Base-by-base conservation (phyloP, 2,888 invertebrate species). In the Tinea semifulvella region DNA sequence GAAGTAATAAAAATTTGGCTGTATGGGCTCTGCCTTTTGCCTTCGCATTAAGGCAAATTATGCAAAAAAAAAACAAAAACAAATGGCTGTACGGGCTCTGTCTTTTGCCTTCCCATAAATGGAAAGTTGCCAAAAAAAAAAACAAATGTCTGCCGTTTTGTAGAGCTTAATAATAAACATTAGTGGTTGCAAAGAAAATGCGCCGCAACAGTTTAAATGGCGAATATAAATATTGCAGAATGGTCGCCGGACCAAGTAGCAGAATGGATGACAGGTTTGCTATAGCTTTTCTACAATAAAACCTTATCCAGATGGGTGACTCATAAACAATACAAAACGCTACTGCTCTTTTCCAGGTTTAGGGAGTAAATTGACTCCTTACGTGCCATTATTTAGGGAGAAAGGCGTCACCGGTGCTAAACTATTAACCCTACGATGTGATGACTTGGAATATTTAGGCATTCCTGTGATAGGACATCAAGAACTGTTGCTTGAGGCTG, bases 171-270 rank as follows among this genome's bases (percentile, higher is more conserved):
- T 18, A 18, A 36, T 36, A 36, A 36, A 36, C 36, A 36, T 36
- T 36, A 18, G 36, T 18, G 16, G 36, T 3, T 36, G 25, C 27
- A 16, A 42, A 27, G 42, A 42, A 25, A 20, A 42, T 42, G 42
- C 27, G 11, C 26, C 17, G 7, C 27, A 27, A 13, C 14, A 17
- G 25, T 27, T 27, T 14, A 27, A 42, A 42, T 42, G 42, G 42
- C 42, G 25, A 27, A 42, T 11, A 26, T 42, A 17, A 42, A 42
- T 27, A 42, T 42, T 57, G 90, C 89, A 56, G 94, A 94, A 75
- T 94, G 94, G 94, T 88, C 91, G 56, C 89, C 91, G 46, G 92
- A 93, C 62, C 92, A 94, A 84, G 94, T 94, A 56, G 91, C 90
- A 53, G 93, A 94, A 65, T 94, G 94, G 94, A 72, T 94, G 54